phyloP scores from a whole-genome alignment of 2,113 vertebrate genomes.

The Mustelus asterias region DNA sequence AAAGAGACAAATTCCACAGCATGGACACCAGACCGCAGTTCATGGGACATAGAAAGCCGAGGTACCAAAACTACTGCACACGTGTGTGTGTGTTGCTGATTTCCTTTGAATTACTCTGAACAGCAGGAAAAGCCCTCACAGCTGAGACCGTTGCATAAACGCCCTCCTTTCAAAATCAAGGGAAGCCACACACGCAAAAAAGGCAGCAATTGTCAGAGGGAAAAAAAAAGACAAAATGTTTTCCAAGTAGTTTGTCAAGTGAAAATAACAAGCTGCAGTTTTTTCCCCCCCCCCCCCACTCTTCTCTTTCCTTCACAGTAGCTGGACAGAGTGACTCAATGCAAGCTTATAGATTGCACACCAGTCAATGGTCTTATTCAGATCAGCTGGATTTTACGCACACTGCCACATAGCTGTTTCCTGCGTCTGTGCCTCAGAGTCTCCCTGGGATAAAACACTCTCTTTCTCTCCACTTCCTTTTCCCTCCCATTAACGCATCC shows the following conservation, averaged over 20 bases:
- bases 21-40: slow-evolving; percentile 47
- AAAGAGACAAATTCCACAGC: slow-evolving; percentile 49
- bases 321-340: not conserved
- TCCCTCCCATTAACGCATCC: slow-evolving; percentile 20
- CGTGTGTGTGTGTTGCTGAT: slow-evolving; percentile 37
- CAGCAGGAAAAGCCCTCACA: not conserved
- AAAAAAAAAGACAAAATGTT: not conserved
- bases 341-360: not conserved
- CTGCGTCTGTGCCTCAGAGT: slow-evolving; percentile 16
- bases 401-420: slow-evolving; percentile 29
- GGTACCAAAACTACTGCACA: slow-evolving; percentile 56
- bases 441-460: slow-evolving; percentile 5
- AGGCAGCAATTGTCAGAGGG: not conserved
- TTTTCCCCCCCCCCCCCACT: not conserved
- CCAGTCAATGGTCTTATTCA: slow-evolving; percentile 49
- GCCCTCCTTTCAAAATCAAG: slow-evolving; percentile 20
- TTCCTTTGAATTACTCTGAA: slow-evolving; percentile 3
- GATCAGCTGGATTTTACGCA: slow-evolving; percentile 43
- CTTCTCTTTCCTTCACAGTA: not conserved
- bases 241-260: slow-evolving; percentile 1
- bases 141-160: slow-evolving; percentile 11
- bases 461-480: slow-evolving; percentile 31
- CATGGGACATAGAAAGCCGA: slow-evolving; percentile 42
- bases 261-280: slow-evolving; percentile 17
- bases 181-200: not conserved